Evolutionary conservation across 2,113 vertebrate species (phyloP).

Genomic region (Spea multiplicata): DNA sequence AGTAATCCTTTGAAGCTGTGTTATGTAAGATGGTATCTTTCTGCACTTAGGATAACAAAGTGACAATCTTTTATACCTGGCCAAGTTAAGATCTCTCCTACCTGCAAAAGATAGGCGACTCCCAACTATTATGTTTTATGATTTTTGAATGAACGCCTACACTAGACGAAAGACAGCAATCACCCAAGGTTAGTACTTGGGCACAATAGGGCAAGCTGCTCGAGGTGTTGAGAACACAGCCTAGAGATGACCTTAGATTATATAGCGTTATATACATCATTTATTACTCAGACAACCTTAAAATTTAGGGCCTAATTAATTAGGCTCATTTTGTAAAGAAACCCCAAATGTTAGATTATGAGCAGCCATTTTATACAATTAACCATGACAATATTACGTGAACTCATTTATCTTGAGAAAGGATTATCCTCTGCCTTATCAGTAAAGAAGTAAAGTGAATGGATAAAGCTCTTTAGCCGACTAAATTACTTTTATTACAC

Average conservation of each 20-base stretch:
- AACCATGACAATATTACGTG: constrained; percentile 19
- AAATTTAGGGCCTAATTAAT: too few relatives aligned
- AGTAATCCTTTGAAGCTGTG: too few relatives aligned
- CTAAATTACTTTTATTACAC: constrained; percentile 55
- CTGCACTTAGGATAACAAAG: too few relatives aligned
- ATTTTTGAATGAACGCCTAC: too few relatives aligned
- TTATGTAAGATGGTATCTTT: too few relatives aligned
- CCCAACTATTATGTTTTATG: too few relatives aligned
- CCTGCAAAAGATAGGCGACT: too few relatives aligned
- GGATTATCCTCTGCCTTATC: constrained; percentile 37
- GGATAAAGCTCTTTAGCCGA: constrained; percentile 50
- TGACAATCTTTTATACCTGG: too few relatives aligned
- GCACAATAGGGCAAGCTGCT: neutral
- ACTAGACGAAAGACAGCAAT: too few relatives aligned
- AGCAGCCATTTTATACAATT: constrained; percentile 32
- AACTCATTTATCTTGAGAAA: constrained; percentile 32
- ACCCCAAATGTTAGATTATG: neutral
- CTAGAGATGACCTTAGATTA: neutral
- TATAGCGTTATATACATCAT: neutral
- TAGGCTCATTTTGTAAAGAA: neutral
- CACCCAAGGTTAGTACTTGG: neutral
- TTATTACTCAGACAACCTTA: neutral
- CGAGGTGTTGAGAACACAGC: neutral
- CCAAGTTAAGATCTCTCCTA: too few relatives aligned
- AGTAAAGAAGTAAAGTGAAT: constrained; percentile 44